Evolutionary conservation across 2,888 invertebrate species (phyloP), one percentile per base, ranked within the genome.

Genomic region (Yponomeuta evonymella): DNA sequence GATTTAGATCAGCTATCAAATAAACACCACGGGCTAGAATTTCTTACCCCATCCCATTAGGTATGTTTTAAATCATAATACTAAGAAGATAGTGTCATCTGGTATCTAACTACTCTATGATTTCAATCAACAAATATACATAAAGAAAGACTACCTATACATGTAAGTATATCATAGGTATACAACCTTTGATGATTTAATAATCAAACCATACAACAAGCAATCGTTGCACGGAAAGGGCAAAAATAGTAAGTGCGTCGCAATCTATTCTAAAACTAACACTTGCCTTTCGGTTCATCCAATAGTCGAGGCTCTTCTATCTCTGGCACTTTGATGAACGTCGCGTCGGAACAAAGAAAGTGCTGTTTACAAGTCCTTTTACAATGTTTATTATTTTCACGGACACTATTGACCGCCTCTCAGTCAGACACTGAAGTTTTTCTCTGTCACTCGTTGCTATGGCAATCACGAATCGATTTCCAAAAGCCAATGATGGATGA

Each of bases 251-350:
- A 48, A 67, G n/a, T 48, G 67, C 67, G 67, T 48, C 48, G 43
- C 43, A 67, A 43, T 23, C 67, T 67, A 67, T 12, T 43, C 67
- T 67, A 67, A 23, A 65, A 30, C 33, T 33, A 65, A 11, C 23
- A 91, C 92, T 92, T 89, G 89, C 91, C 91, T 91, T 89, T 88
- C 81, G 89, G 85, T 83, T 87, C 91, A 92, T 92, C 92, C 91
- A 92, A 92, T 90, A 84, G 83, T 81, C 84, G 85, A 83, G 81
- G 85, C 84, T 79, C 81, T 84, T 86, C 87, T 81, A 84, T 77
- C 79, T 81, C 83, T 81, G 82, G 84, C 86, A 84, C 85, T 87
- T 81, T 83, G 78, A 75, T 77, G 78, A 86, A 84, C 79, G 79
- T 83, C 75, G 81, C 79, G 79, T 83, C 75, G 81, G 82, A 83